phyloP scores from a whole-genome alignment of 53 echinoderm and acorn worm species.

The Apostichopus leukothele region DNA sequence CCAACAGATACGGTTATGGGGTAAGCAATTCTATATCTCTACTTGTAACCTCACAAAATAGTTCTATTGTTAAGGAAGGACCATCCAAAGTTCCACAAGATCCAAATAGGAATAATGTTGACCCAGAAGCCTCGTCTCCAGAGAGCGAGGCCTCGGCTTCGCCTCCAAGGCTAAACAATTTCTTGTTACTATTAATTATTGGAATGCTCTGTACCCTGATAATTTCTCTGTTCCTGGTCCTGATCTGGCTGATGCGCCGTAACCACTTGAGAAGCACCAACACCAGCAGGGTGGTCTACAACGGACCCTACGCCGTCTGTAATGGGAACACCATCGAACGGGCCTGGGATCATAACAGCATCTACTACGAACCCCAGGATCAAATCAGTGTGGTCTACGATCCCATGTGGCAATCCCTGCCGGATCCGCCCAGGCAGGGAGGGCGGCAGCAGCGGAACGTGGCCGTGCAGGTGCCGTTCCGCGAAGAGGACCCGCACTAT shows the following conservation, averaged over 20 bases:
- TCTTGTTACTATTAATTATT: constrained; percentile 69
- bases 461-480: constrained; percentile 77
- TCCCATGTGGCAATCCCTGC: constrained; percentile 69
- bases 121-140: not conserved
- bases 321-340: constrained; percentile 61
- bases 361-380: constrained; percentile 91
- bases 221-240: constrained; percentile 67
- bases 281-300: constrained; percentile 71
- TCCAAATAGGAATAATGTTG: not conserved
- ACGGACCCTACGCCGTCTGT: constrained; percentile 58
- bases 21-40: constrained; percentile 40
- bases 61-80: not conserved
- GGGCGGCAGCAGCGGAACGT: constrained; percentile 62
- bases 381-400: constrained; percentile 73
- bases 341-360: constrained; percentile 84
- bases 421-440: constrained; percentile 59
- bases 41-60: constrained; percentile 5
- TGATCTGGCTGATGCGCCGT: constrained; percentile 59
- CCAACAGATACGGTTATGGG: constrained; percentile 60
- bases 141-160: constrained; percentile 46
- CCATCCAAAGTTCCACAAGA: not conserved
- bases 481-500: constrained; percentile 83
- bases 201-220: constrained; percentile 78
- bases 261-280: constrained; percentile 66
- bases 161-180: constrained; percentile 59